phyloP scores from a whole-genome alignment of 1,140 invertebrate species.

The Cyphomyrmex costatus region DNA sequence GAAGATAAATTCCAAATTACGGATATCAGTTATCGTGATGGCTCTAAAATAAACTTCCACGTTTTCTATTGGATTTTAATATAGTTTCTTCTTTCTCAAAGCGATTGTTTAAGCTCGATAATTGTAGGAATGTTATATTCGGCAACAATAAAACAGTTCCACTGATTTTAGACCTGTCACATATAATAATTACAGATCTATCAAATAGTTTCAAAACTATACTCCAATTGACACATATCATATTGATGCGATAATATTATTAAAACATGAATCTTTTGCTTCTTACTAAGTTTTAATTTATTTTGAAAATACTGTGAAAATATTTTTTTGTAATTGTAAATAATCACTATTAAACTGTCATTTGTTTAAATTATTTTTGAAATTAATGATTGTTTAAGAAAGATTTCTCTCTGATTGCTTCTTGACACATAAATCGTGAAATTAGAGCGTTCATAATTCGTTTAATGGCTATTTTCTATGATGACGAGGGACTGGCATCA shows the following conservation, averaged over 20 bases:
- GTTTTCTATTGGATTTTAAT: background rate
- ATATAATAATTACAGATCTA: background rate
- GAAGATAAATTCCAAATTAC: background rate
- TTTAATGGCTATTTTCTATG: slow-evolving; percentile 39
- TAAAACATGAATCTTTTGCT: background rate
- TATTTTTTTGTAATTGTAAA: background rate
- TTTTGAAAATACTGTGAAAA: background rate
- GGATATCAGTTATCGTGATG: background rate
- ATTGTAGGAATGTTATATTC: background rate
- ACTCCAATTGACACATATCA: background rate
- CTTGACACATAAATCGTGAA: background rate
- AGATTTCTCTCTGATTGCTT: background rate
- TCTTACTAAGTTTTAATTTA: background rate
- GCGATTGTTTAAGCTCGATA: background rate
- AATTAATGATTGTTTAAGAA: background rate
- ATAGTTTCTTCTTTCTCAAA: background rate
- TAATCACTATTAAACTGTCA: background rate
- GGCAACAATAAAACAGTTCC: background rate
- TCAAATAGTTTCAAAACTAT: background rate
- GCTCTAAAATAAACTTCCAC: slow-evolving; percentile 9
- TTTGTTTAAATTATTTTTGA: background rate
- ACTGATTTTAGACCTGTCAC: background rate
- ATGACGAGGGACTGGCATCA: slow-evolving; percentile 31
- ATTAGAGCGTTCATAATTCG: slow-evolving; percentile 32
- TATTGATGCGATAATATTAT: background rate